Evolutionary conservation across 1,140 invertebrate species (phyloP).

Genomic region (Hestina assimilis): DNA sequence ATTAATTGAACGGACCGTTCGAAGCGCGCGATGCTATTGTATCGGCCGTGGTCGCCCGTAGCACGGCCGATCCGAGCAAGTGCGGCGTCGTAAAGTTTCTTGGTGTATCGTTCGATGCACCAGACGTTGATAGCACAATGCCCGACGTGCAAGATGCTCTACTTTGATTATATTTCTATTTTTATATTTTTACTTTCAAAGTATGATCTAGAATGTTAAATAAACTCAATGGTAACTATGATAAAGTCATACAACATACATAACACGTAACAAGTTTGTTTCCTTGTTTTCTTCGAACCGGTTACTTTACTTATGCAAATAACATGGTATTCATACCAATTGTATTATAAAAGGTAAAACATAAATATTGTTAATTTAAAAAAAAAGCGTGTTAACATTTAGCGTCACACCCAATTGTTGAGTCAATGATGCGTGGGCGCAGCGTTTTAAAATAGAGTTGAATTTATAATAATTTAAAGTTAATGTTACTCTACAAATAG

Average conservation of each 20-base stretch:
- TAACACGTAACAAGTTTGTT: no score
- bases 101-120: constrained; percentile 78
- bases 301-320: no score
- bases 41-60: constrained; percentile 59
- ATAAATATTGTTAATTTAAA: no score
- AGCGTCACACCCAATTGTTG: no score
- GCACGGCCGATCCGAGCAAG: constrained; percentile 64
- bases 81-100: constrained; percentile 77
- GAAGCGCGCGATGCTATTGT: constrained; percentile 60
- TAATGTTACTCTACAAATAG: no score
- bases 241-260: not conserved
- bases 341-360: no score
- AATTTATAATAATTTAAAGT: no score
- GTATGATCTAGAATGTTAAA: not conserved
- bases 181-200: not conserved
- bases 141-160: constrained; percentile 54
- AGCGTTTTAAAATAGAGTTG: no score
- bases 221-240: not conserved
- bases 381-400: no score
- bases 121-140: constrained; percentile 68
- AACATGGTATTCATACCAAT: no score
- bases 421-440: no score
- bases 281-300: no score
- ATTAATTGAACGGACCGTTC: constrained; percentile 69
- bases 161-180: constrained; percentile 32